Percentiles rank a stretch among this genome's conserved stretches.
These are phyloP conservation scores for Ischnura elegans DNA, from an alignment of 2,888 invertebrate genomes.

Conservation along the genomic window DNA sequence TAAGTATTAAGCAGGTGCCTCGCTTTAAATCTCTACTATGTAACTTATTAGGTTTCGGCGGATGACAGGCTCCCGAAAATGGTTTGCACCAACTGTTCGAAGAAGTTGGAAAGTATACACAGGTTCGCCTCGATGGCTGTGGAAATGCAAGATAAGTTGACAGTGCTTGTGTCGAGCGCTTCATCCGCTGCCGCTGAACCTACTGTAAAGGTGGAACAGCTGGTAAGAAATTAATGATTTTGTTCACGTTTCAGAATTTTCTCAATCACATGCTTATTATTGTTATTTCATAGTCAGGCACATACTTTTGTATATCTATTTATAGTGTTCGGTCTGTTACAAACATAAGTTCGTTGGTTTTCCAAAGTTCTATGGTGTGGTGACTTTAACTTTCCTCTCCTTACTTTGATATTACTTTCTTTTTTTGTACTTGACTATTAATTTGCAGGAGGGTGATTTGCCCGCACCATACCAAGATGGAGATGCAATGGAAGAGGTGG, in stretches of 20 bases:
- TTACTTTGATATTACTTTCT: no score
- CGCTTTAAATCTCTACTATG: no score
- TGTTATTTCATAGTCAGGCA: no score
- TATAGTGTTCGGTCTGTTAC: no score
- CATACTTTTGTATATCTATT: no score
- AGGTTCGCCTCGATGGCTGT: constrained; percentile 84
- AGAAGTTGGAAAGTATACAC: constrained; percentile 84
- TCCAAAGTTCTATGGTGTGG: no score
- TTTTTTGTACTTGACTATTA: neutral
- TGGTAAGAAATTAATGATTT: constrained; percentile 14
- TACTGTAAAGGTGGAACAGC: constrained; percentile 41
- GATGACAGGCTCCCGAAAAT: constrained; percentile 85
- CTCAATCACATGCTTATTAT: no score
- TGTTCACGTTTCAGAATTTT: no score
- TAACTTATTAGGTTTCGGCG: constrained; percentile 80
- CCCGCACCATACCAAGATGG: constrained; percentile 41
- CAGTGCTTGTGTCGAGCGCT: constrained; percentile 70
- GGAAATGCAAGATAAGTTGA: constrained; percentile 83
- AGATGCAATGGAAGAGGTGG: constrained; percentile 81
- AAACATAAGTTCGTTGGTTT: no score
- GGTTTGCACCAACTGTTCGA: constrained; percentile 84
- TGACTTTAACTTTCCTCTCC: no score
- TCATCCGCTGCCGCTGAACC: constrained; percentile 34
- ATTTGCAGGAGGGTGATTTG: constrained; percentile 18
- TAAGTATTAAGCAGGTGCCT: no score